Evolutionary conservation across 2,888 invertebrate genomes (phyloP).

Genomic region (Oxyteleia sp.): DNA sequence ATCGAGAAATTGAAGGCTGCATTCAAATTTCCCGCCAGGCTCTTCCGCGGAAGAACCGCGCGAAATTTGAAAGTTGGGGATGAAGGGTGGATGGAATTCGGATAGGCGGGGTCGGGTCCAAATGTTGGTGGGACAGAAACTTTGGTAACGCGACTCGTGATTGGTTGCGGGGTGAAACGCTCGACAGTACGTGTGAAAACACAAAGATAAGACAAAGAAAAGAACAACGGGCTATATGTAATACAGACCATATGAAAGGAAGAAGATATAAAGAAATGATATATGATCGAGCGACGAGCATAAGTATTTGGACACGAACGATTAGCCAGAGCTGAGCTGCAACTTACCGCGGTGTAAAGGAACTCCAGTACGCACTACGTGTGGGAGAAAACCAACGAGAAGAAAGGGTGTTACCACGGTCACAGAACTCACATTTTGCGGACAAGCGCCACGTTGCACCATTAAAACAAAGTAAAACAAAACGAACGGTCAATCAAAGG

Average conservation of each 20-base stretch:
- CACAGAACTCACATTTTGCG: constrained; percentile 86
- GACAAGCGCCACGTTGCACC: constrained; percentile 81
- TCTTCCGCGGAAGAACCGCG: neutral
- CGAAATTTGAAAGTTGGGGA: neutral
- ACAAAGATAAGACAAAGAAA: constrained; percentile 69
- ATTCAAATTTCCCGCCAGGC: neutral
- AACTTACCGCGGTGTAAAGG: constrained; percentile 99
- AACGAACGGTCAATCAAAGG: too few species aligned
- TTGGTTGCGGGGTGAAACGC: constrained; percentile 40
- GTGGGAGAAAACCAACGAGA: constrained; percentile 88
- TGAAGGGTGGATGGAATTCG: too few species aligned
- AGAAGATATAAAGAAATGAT: constrained; percentile 84
- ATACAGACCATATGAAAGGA: constrained; percentile 75
- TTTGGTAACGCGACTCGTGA: constrained; percentile 37
- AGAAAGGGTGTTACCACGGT: constrained; percentile 88
- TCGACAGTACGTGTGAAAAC: constrained; percentile 75
- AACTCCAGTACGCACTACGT: constrained; percentile 99
- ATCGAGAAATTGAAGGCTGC: too few species aligned
- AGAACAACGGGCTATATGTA: constrained; percentile 73
- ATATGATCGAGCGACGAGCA: constrained; percentile 84
- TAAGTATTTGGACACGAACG: constrained; percentile 84
- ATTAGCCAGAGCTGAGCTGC: constrained; percentile 89
- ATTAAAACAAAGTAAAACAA: neutral
- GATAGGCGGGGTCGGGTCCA: too few species aligned
- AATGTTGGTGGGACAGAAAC: neutral